These are phyloP conservation scores for Gymnorhina tibicen DNA, from an alignment of 2,113 vertebrate species.

Conservation along the genomic window DNA sequence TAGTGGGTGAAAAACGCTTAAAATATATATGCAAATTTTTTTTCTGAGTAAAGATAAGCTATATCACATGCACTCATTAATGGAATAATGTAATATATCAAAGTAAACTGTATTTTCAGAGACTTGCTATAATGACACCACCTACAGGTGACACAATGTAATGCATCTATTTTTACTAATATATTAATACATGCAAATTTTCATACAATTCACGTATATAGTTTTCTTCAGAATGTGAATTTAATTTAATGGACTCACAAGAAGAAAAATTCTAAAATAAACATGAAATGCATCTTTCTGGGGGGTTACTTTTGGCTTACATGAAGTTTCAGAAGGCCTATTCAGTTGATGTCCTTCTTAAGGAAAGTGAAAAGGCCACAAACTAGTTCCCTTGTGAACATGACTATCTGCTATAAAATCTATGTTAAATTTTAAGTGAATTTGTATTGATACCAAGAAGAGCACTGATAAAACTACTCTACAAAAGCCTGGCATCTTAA, in stretches of 20 bases:
- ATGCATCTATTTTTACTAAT: background rate
- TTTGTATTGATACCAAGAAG: background rate
- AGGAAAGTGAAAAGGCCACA: background rate
- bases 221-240: background rate
- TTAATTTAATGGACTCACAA: background rate
- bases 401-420: background rate
- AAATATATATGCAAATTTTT: background rate
- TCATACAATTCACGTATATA: background rate
- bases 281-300: background rate
- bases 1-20: background rate
- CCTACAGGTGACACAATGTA: background rate
- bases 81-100: background rate
- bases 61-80: background rate
- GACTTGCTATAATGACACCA: slow-evolving; percentile 19
- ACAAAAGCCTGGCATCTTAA: background rate
- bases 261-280: background rate
- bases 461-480: background rate
- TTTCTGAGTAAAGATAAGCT: background rate
- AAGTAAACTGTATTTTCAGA: background rate
- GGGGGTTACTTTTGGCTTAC: background rate
- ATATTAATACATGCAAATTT: background rate
- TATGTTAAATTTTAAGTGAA: background rate
- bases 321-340: background rate
- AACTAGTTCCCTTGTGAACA: background rate
- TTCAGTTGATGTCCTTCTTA: background rate